These are phyloP conservation scores for Caenorhabditis plicata DNA, from an alignment of 2,888 invertebrate genomes.

Conservation along the genomic window DNA sequence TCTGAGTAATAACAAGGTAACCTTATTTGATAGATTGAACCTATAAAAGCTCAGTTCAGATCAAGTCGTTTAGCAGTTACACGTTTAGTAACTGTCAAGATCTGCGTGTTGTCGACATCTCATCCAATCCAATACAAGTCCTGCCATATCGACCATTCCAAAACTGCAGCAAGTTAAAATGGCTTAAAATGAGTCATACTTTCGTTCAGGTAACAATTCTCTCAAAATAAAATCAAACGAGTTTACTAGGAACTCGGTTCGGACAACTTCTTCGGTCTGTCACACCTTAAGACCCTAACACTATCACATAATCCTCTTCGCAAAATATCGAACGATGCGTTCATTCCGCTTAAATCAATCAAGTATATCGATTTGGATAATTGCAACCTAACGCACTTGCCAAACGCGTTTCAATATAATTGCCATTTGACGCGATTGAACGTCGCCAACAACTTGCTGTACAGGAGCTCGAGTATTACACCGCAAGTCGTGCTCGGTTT, in stretches of 20 bases:
- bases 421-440: conserved; percentile 49
- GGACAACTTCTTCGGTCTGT: conserved; percentile 48
- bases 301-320: conserved; percentile 43
- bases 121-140: conserved; percentile 42
- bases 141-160: conserved; percentile 52
- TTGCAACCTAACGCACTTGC: conserved; percentile 54
- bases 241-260: conserved; percentile 29
- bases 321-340: conserved; percentile 48
- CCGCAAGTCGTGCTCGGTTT: conserved; percentile 43
- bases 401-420: conserved; percentile 51
- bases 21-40: conserved; percentile 2
- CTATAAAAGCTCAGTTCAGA: conserved; percentile 32
- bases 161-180: conserved; percentile 43
- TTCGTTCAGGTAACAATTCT: conserved; percentile 35
- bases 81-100: conserved; percentile 50
- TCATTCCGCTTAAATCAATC: conserved; percentile 52
- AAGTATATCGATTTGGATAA: conserved; percentile 46
- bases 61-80: conserved; percentile 43
- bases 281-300: conserved; percentile 43
- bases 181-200: conserved; percentile 48
- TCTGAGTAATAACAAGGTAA: conserved; percentile 50
- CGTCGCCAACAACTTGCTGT: conserved; percentile 42
- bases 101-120: conserved; percentile 51
- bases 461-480: conserved; percentile 35
- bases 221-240: not conserved